These are phyloP conservation scores for Mycalesis mineus DNA, from an alignment of 2,888 invertebrate genomes.

Conservation along the genomic window DNA sequence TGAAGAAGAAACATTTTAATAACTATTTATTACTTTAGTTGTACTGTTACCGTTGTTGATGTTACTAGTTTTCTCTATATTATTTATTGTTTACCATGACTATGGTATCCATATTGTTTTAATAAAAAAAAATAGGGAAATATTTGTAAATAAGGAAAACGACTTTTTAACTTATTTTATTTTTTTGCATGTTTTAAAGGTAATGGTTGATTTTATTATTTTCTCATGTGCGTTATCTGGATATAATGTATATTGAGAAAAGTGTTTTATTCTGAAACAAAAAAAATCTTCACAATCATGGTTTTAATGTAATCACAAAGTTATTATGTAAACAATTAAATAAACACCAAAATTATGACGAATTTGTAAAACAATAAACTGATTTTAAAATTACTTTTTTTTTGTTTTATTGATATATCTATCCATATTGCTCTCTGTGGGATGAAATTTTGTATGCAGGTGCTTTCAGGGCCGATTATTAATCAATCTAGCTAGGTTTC, in stretches of 20 bases:
- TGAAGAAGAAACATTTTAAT: conserved; percentile 89
- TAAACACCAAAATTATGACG: conserved; percentile 51
- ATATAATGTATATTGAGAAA: conserved; percentile 68
- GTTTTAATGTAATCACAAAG: conserved; percentile 40
- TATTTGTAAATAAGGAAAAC: conserved; percentile 65
- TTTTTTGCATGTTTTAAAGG: conserved; percentile 59
- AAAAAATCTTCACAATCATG: conserved; percentile 66
- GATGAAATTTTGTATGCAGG: no score
- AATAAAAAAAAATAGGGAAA: conserved; percentile 45
- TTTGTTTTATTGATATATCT: no score
- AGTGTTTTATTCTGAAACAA: conserved; percentile 52
- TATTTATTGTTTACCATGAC: conserved; percentile 67
- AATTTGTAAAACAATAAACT: conserved; percentile 41
- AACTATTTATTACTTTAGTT: conserved; percentile 55
- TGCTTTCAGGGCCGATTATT: no score
- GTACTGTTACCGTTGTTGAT: conserved; percentile 72
- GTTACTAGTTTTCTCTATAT: conserved; percentile 64
- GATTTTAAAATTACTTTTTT: conserved; percentile 26
- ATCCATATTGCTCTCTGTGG: no score
- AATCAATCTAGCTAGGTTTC: no score
- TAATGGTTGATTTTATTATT: conserved; percentile 43
- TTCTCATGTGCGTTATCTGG: conserved; percentile 70
- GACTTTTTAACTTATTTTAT: conserved; percentile 47
- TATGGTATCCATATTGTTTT: conserved; percentile 51
- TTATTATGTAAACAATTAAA: conserved; percentile 24